A percentile compares a stretch with the other conserved stretches of the same genome.
These are phyloP conservation scores for Cynopterus sphinx DNA, from an alignment of 2,797 vertebrate genomes.

Conservation along the genomic window DNA sequence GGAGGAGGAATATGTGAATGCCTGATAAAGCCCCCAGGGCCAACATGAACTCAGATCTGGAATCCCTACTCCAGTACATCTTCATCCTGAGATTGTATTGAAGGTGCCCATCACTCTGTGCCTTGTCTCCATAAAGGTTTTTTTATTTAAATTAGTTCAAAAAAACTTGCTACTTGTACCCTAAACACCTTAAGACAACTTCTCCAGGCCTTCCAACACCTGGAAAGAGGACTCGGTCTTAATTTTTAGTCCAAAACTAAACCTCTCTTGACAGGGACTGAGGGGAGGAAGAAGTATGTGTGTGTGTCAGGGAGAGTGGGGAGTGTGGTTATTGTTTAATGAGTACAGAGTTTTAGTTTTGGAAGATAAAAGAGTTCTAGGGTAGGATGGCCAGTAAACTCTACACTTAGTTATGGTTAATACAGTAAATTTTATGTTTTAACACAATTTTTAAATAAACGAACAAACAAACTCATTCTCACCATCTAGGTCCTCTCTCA, in stretches of 20 bases:
- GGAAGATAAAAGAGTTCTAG: background rate
- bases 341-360: background rate
- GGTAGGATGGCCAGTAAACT: no score
- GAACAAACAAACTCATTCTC: background rate
- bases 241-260: background rate
- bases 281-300: background rate
- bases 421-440: background rate
- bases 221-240: background rate
- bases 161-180: background rate
- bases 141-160: background rate
- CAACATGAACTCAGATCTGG: background rate
- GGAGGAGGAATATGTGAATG: background rate
- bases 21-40: no score
- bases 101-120: no score
- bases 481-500: background rate
- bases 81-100: background rate
- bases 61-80: accelerated
- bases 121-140: background rate
- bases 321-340: background rate
- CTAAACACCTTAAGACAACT: background rate
- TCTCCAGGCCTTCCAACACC: background rate
- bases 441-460: background rate
- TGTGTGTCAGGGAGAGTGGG: no score
- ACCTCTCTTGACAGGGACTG: background rate
- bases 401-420: background rate